phyloP scores from a whole-genome alignment of 2,113 vertebrate species.

The Chitala chitala region DNA sequence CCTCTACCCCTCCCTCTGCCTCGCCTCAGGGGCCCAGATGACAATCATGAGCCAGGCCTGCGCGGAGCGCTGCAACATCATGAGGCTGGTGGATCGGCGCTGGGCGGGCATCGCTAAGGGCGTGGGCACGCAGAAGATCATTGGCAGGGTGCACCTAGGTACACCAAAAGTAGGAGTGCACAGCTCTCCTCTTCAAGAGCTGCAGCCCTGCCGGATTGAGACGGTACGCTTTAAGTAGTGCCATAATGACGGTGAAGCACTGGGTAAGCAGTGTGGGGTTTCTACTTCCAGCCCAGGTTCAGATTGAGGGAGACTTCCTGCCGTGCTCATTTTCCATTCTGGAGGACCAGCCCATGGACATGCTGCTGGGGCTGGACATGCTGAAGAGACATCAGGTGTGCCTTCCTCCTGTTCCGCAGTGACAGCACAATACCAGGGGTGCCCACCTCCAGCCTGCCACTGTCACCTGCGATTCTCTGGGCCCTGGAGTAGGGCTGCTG shows the following conservation, averaged over 20 bases:
- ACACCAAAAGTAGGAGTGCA: conserved; percentile 27
- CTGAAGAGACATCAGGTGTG: conserved; percentile 94
- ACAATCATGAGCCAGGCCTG: conserved; percentile 99
- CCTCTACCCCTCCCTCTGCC: background rate
- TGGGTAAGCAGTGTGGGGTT: too few species aligned
- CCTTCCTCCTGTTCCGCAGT: background rate
- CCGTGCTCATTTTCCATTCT: conserved; percentile 96
- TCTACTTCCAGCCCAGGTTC: conserved; percentile 97
- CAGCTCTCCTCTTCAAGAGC: background rate
- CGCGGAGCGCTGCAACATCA: conserved; percentile 96
- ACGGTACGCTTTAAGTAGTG: background rate
- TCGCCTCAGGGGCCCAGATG: conserved; percentile 87
- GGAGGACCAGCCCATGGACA: conserved; percentile 98
- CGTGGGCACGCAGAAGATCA: conserved; percentile 96
- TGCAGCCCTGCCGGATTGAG: background rate
- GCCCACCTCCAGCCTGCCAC: too few species aligned
- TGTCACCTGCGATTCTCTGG: too few species aligned
- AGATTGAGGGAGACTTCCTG: conserved; percentile 95
- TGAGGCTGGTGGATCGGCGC: conserved; percentile 92
- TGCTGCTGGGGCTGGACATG: conserved; percentile 97
- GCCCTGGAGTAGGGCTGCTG: too few species aligned
- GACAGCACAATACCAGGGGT: too few species aligned
- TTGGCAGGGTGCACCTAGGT: conserved; percentile 95
- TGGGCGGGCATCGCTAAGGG: conserved; percentile 98
- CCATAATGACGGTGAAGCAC: too few species aligned